These are phyloP conservation scores for Lacerta viridis DNA, from an alignment of 2,797 vertebrate genomes.

Conservation along the genomic window DNA sequence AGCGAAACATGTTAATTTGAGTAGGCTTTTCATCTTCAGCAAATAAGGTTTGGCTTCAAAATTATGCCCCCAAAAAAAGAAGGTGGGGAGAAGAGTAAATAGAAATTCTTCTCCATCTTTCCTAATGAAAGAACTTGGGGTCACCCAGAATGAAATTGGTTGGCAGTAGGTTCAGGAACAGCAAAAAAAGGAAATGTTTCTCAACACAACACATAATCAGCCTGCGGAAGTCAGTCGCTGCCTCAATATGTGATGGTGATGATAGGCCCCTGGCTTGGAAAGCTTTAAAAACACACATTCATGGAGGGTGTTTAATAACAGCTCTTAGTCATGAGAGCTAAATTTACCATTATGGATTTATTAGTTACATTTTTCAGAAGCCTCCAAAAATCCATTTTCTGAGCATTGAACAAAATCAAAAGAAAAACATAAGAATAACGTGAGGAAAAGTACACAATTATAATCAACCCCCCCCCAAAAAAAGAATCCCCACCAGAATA, in stretches of 20 bases:
- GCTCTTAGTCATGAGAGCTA: not conserved
- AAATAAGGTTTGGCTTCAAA: not conserved
- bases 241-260: not conserved
- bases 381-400: not conserved
- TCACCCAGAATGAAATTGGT: not conserved
- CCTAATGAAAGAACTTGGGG: not conserved
- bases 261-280: not conserved
- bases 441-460: too few species aligned
- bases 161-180: not conserved
- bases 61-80: not conserved
- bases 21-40: constrained; percentile 2
- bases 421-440: too few species aligned
- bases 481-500: too few species aligned
- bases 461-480: too few species aligned
- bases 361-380: not conserved
- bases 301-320: not conserved
- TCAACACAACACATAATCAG: not conserved
- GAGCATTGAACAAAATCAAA: too few species aligned
- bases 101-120: not conserved
- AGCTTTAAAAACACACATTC: not conserved
- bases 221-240: not conserved
- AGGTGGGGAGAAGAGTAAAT: not conserved
- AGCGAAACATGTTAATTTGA: not conserved
- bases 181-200: not conserved
- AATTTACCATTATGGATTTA: not conserved